Evolutionary conservation across 2,888 invertebrate genomes (phyloP).

Genomic region (Tyria jacobaeae): DNA sequence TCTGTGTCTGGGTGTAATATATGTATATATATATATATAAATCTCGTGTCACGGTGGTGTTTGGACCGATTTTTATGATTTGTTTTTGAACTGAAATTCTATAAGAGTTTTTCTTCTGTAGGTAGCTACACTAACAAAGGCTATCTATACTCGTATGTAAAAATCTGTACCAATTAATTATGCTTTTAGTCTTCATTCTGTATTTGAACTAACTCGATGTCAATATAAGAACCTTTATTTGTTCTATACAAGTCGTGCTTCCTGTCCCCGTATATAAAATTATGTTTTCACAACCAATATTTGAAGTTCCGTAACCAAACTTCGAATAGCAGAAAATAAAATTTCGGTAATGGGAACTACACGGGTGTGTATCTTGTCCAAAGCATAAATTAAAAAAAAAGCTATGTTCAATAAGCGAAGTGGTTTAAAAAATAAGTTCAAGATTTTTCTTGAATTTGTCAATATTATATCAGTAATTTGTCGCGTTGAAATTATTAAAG

Average conservation of each 20-base stretch:
- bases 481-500: too few species aligned
- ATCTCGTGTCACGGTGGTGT: too few species aligned
- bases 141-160: too few species aligned
- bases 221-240: slow-evolving; percentile 27
- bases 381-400: background rate
- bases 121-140: too few species aligned
- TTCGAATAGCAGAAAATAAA: slow-evolving; percentile 31
- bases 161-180: too few species aligned
- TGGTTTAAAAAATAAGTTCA: background rate
- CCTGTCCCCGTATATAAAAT: slow-evolving; percentile 36
- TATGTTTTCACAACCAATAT: slow-evolving; percentile 45
- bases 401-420: background rate
- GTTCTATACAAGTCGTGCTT: slow-evolving; percentile 33
- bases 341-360: slow-evolving; percentile 13
- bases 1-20: too few species aligned
- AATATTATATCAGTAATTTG: too few species aligned
- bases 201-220: background rate
- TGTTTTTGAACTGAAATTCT: too few species aligned
- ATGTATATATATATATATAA: too few species aligned
- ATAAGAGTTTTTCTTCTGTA: too few species aligned
- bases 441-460: background rate
- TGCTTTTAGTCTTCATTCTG: too few species aligned
- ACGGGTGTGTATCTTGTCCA: background rate
- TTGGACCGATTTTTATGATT: too few species aligned
- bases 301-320: slow-evolving; percentile 34